Evolutionary conservation across 2,113 vertebrate genomes (phyloP), one percentile per base, ranked within the genome.

Genomic region (Clarias magur): DNA sequence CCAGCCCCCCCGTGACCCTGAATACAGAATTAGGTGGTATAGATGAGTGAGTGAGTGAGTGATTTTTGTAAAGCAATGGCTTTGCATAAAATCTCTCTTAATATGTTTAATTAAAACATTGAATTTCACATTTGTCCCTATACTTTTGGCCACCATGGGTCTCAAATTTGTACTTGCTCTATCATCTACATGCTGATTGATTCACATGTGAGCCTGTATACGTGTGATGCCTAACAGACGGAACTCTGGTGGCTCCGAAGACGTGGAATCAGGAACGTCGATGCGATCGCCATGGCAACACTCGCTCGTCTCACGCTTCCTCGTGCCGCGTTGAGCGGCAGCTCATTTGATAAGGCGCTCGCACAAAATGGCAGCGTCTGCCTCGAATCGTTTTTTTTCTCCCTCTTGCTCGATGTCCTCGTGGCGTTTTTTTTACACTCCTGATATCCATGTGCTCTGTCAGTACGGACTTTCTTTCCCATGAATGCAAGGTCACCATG

Each of bases 201-300:
- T 72, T 27, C 75, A n/a, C 65, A 75, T 85, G 81, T 85, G 57
- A 86, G 48, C 25, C 42, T 89, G 73, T 56, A 59, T 54, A 25
- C 80, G 85, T 70, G 86, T 38, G 83, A 84, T 60, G 25, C 53
- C 48, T 34, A 38, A 59, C 79, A 75, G 79, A 82, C 70, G 38
- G 59, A 62, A 75, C 80, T 86, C 59, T 87, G 89, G 90, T 89
- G 82, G 90, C 83, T 88, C 91, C 59, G 21, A 90, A 63, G 10
- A 60, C 91, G 63, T 85, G 48, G 13, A 91, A 91, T 86, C 89
- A 92, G 93, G 93, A 80, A 1, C 13, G 91, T 93, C 91, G 90
- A 93, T 93, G 89, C 87, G 88, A 90, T 95, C 80, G 65, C 92
- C 93, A 94, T 94, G 94, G 94, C 90, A 95, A 95, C 94, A 65